phyloP scores from a whole-genome alignment of 2,797 vertebrate genomes.

The Pipistrellus pygmaeus region DNA sequence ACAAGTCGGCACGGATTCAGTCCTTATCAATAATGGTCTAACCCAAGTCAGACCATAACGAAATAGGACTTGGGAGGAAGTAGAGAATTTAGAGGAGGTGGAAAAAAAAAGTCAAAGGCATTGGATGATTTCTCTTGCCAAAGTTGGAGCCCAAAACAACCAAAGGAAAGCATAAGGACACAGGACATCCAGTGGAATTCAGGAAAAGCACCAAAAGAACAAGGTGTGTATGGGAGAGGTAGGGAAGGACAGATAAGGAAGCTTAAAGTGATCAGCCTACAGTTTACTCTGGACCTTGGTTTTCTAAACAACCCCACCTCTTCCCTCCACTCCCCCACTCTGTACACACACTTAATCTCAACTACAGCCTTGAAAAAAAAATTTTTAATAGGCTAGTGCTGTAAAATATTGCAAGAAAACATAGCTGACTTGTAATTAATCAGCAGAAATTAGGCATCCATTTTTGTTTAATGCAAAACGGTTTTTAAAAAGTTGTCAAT shows the following conservation, averaged over 20 bases:
- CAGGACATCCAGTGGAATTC: not conserved
- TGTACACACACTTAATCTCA: not conserved
- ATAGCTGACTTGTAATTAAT: not conserved
- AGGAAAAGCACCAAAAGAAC: not conserved
- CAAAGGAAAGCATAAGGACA: not conserved
- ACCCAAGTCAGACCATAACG: not conserved
- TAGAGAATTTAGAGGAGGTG: not conserved
- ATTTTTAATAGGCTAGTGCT: not conserved
- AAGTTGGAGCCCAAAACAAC: not conserved
- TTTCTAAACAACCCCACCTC: not conserved
- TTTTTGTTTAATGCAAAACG: not conserved
- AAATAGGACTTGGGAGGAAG: not conserved
- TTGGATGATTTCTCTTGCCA: not conserved
- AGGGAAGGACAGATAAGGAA: not conserved
- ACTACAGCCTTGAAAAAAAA: not conserved
- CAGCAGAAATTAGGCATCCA: not conserved
- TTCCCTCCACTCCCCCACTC: not conserved
- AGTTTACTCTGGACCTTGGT: not conserved
- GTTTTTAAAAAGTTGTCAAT: not conserved
- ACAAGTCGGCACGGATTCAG: not conserved
- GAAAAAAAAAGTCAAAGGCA: constrained; percentile 37
- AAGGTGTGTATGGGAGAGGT: not conserved
- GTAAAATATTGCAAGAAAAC: constrained; percentile 4
- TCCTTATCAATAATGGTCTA: not conserved
- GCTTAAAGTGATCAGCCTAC: not conserved